Conservation (phyloP, 2,113 vertebrate species). For the Hippocampus mohnikei region DNA sequence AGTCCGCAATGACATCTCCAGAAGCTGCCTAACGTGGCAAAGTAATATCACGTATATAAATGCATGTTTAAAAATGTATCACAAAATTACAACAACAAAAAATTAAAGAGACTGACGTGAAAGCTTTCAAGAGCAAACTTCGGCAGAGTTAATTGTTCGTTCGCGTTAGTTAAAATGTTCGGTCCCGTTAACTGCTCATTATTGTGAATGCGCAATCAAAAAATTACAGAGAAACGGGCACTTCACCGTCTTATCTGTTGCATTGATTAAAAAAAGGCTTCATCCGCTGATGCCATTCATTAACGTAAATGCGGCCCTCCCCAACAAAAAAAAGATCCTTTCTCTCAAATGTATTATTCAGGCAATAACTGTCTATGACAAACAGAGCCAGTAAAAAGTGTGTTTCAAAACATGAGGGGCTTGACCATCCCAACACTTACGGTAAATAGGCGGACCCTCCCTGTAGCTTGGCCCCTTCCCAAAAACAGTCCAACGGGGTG, state of each 20-base stretch:
- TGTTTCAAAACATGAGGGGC: background rate
- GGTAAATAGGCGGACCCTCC: constrained; percentile 97
- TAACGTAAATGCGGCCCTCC: background rate
- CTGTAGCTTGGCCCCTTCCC: constrained; percentile 97
- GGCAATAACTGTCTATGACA: background rate
- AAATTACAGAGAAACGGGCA: background rate
- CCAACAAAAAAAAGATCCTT: background rate
- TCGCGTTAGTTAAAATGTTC: background rate
- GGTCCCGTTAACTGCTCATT: background rate
- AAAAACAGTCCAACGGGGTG: constrained; percentile 97
- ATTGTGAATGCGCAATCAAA: background rate
- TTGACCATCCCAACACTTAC: constrained; percentile 77
- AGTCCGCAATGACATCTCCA: too few species aligned
- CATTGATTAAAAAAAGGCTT: background rate
- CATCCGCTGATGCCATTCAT: background rate
- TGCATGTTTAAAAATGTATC: background rate
- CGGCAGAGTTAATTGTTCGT: too few species aligned
- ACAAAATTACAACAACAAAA: background rate
- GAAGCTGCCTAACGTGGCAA: background rate
- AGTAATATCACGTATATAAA: background rate
- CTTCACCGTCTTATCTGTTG: background rate
- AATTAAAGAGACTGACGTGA: background rate
- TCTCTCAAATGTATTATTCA: background rate
- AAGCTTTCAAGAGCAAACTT: background rate
- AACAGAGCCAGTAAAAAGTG: background rate